Conservation (phyloP, 2,888 invertebrate species). For the Nomada flava region DNA sequence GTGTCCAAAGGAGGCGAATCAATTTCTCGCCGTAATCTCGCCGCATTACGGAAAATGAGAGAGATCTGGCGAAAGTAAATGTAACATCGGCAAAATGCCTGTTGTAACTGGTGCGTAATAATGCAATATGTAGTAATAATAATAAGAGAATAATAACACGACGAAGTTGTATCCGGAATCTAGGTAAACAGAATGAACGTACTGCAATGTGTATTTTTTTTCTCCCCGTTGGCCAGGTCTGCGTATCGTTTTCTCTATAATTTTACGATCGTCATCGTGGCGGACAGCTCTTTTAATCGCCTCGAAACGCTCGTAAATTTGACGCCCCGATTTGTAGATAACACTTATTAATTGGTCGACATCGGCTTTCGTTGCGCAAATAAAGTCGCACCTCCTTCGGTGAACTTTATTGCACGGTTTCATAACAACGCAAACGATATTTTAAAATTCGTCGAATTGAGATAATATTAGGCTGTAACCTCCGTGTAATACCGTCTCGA, state of each 20-base stretch:
- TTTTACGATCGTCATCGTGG: constrained; percentile 40
- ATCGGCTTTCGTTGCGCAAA: constrained; percentile 29
- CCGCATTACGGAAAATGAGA: constrained; percentile 81
- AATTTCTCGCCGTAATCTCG: constrained; percentile 81
- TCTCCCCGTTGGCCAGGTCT: constrained; percentile 30
- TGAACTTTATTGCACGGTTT: constrained; percentile 13
- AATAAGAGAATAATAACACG: constrained; percentile 59
- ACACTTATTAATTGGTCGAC: constrained; percentile 31
- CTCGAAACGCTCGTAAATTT: constrained; percentile 27
- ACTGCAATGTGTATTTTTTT: constrained; percentile 37
- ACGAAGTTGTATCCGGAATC: constrained; percentile 22
- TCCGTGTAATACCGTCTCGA: background rate
- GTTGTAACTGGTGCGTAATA: constrained; percentile 68
- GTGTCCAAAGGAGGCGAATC: constrained; percentile 69
- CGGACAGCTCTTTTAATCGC: constrained; percentile 4
- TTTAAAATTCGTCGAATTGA: background rate
- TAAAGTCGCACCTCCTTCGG: background rate
- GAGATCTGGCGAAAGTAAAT: constrained; percentile 82
- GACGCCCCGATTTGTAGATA: constrained; percentile 23
- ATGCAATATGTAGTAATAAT: constrained; percentile 66
- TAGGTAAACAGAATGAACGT: constrained; percentile 19
- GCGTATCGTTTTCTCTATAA: constrained; percentile 32
- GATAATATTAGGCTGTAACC: background rate
- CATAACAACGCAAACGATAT: constrained; percentile 22
- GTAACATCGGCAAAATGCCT: constrained; percentile 61